phyloP scores from a whole-genome alignment of 2,888 invertebrate genomes.

The Acronicta leporina region DNA sequence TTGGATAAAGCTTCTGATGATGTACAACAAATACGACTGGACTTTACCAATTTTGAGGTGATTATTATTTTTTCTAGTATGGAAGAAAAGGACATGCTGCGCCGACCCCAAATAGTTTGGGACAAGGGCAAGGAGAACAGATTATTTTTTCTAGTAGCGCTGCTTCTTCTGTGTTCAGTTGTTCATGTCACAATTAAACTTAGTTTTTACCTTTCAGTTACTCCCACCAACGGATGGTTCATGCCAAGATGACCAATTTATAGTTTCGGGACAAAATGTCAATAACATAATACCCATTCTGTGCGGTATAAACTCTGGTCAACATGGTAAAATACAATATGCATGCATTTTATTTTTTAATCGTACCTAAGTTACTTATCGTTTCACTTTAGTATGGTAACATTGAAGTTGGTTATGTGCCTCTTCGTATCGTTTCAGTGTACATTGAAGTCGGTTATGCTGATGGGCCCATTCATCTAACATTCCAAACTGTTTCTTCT shows the following conservation, averaged over 20 bases:
- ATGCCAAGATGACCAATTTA: slow-evolving; percentile 92
- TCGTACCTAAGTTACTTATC: too few relatives aligned
- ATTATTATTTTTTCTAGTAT: slow-evolving; percentile 17
- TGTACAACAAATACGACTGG: slow-evolving; percentile 91
- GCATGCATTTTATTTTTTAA: not conserved
- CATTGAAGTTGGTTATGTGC: too few relatives aligned
- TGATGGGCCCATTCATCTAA: slow-evolving; percentile 90
- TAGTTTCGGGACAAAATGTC: slow-evolving; percentile 92
- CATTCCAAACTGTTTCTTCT: slow-evolving; percentile 89
- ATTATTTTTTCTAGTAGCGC: too few relatives aligned
- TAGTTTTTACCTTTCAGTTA: slow-evolving; percentile 82
- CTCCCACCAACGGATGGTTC: slow-evolving; percentile 91
- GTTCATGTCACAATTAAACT: too few relatives aligned
- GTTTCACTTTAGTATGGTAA: not conserved
- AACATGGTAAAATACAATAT: slow-evolving; percentile 89
- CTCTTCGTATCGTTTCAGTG: slow-evolving; percentile 82
- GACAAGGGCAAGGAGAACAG: too few relatives aligned
- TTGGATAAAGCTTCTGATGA: slow-evolving; percentile 90
- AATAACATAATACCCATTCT: slow-evolving; percentile 92
- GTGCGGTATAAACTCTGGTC: slow-evolving; percentile 93
- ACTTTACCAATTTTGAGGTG: slow-evolving; percentile 92
- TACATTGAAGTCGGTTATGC: slow-evolving; percentile 92
- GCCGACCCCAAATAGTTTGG: too few relatives aligned
- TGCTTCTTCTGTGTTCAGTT: not conserved
- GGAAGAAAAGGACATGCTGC: too few relatives aligned